Conservation (phyloP, 2,797 vertebrate species). For the Chaenodraco wilsoni region DNA sequence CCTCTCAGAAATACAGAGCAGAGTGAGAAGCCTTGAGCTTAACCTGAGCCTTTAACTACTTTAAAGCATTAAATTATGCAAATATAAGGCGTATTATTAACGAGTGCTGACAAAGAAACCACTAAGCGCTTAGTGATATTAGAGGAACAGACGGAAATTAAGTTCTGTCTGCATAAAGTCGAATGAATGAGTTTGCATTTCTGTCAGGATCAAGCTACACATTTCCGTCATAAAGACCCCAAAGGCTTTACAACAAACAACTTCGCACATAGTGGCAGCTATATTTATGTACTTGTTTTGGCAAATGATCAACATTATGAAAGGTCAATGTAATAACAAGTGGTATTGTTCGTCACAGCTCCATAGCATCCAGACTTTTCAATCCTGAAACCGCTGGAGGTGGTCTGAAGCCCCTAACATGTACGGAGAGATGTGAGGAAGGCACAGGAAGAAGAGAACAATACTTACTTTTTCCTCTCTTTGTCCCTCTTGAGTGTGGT, state of each 20-base stretch:
- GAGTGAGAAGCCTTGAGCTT: background rate
- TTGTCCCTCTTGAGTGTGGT: conserved; percentile 99
- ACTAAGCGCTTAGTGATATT: conserved; percentile 11
- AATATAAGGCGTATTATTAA: conserved; percentile 30
- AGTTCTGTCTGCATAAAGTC: conserved; percentile 10
- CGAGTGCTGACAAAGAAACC: conserved; percentile 35
- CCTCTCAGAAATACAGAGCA: conserved; percentile 28
- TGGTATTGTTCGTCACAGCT: conserved; percentile 16
- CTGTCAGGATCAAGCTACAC: background rate
- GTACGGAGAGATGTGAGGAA: conserved; percentile 7
- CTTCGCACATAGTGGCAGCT: conserved; percentile 3
- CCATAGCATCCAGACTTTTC: conserved; percentile 25
- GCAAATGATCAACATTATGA: conserved; percentile 8
- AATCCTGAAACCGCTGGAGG: background rate
- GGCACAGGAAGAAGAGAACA: conserved; percentile 34
- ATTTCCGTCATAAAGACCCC: background rate
- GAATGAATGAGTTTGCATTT: background rate
- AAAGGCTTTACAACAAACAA: background rate
- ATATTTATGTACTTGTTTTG: background rate
- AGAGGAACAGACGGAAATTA: conserved; percentile 3
- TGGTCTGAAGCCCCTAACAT: conserved; percentile 28
- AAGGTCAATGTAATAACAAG: conserved; percentile 13
- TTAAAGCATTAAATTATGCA: conserved; percentile 3
- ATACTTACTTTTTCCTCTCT: conserved; percentile 99
- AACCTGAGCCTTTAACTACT: conserved; percentile 3